Conservation (phyloP, 2,113 vertebrate genomes). For the cat (Felis catus) region DNA sequence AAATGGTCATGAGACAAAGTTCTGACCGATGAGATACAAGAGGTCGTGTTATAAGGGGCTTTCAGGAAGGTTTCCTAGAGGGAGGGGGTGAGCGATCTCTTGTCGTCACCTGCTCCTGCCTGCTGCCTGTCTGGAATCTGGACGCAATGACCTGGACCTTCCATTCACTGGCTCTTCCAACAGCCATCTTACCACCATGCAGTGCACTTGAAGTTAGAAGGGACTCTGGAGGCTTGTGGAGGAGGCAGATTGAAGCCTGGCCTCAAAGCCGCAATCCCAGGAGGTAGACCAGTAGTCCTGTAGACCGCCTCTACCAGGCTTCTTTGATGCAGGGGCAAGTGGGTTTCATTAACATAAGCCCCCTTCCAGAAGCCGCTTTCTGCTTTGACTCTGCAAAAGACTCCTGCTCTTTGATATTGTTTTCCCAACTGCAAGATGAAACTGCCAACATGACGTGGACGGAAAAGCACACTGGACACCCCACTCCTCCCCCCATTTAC, state of each 20-base stretch:
- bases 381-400: not conserved
- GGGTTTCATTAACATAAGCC: not conserved
- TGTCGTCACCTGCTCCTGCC: not conserved
- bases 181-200: not conserved
- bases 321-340: not conserved
- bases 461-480: not conserved
- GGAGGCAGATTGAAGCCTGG: not conserved
- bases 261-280: not conserved
- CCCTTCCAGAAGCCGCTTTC: not conserved
- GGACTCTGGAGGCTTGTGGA: not conserved
- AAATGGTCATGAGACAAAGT: not conserved
- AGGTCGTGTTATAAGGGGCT: not conserved
- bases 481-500: rapidly evolving
- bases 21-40: not conserved
- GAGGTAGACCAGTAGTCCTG: not conserved
- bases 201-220: not conserved
- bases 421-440: not conserved
- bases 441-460: not conserved
- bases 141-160: not conserved
- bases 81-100: not conserved
- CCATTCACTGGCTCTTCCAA: not conserved
- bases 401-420: not conserved
- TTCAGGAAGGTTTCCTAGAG: not conserved
- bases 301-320: not conserved
- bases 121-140: not conserved